phyloP scores from a whole-genome alignment of 2,888 invertebrate genomes.

The Opisthograptis luteolata region DNA sequence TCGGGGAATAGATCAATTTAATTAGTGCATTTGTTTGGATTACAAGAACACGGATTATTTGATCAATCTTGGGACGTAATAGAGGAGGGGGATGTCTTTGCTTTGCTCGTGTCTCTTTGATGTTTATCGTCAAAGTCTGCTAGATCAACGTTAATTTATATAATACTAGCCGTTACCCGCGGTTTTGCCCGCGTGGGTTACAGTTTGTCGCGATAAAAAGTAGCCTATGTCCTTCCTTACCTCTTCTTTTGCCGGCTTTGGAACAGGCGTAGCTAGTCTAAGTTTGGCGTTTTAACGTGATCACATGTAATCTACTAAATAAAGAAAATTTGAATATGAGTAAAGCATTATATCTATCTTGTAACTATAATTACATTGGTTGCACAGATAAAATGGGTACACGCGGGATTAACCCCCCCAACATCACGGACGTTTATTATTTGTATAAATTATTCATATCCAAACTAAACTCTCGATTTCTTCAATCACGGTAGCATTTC shows the following conservation, averaged over 20 bases:
- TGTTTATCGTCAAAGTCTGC: not conserved
- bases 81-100: not conserved
- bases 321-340: too few relatives aligned
- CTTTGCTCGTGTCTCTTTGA: not conserved
- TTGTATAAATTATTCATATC: constrained; percentile 26
- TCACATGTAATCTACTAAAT: not conserved
- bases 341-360: too few relatives aligned
- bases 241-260: too few relatives aligned
- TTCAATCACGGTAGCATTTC: constrained; percentile 26
- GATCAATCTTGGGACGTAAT: constrained; percentile 5
- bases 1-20: constrained; percentile 17
- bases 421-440: constrained; percentile 1
- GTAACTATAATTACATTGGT: not conserved
- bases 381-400: not conserved
- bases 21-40: constrained; percentile 20
- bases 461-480: constrained; percentile 22
- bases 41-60: constrained; percentile 13
- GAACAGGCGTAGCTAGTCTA: too few relatives aligned
- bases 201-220: too few relatives aligned
- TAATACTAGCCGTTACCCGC: too few relatives aligned
- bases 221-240: too few relatives aligned
- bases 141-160: not conserved
- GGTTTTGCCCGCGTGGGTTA: too few relatives aligned
- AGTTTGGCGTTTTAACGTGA: too few relatives aligned
- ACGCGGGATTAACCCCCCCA: constrained; percentile 1